Evolutionary conservation across 1,140 invertebrate genomes (phyloP).

Genomic region (Calephelis virginiensis): DNA sequence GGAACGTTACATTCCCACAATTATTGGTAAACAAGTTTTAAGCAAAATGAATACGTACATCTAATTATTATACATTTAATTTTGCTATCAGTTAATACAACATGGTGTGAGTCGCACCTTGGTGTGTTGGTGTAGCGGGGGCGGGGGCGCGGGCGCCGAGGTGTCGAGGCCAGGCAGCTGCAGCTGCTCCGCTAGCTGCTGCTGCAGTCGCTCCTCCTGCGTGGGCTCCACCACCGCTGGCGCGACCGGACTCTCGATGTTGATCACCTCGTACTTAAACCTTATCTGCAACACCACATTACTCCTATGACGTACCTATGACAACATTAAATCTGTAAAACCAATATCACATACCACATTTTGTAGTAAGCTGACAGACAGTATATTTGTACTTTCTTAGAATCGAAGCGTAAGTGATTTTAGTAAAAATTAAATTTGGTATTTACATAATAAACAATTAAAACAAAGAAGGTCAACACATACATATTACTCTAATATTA

Average conservation of each 20-base stretch:
- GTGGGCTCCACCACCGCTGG: conserved; percentile 64
- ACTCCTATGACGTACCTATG: not conserved
- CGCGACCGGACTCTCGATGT: conserved; percentile 34
- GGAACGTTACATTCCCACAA: not conserved
- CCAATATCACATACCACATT: too few relatives aligned
- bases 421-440: too few relatives aligned
- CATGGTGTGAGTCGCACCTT: conserved; percentile 38
- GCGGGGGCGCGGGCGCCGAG: conserved; percentile 72
- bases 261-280: conserved; percentile 86
- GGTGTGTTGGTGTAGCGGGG: conserved; percentile 52
- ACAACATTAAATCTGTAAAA: too few relatives aligned
- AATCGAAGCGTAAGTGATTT: too few relatives aligned
- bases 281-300: conserved; percentile 78
- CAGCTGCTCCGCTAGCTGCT: conserved; percentile 88
- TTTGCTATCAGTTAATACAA: not conserved
- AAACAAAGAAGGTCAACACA: too few relatives aligned
- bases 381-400: too few relatives aligned
- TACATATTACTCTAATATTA: too few relatives aligned
- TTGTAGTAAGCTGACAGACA: too few relatives aligned
- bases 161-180: conserved; percentile 87
- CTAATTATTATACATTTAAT: too few relatives aligned
- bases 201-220: conserved; percentile 87
- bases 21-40: not conserved
- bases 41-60: too few relatives aligned
- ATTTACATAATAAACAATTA: too few relatives aligned